Base-by-base conservation (phyloP, 1,140 invertebrate species). In the Aphaenogaster ashmeadi region DNA sequence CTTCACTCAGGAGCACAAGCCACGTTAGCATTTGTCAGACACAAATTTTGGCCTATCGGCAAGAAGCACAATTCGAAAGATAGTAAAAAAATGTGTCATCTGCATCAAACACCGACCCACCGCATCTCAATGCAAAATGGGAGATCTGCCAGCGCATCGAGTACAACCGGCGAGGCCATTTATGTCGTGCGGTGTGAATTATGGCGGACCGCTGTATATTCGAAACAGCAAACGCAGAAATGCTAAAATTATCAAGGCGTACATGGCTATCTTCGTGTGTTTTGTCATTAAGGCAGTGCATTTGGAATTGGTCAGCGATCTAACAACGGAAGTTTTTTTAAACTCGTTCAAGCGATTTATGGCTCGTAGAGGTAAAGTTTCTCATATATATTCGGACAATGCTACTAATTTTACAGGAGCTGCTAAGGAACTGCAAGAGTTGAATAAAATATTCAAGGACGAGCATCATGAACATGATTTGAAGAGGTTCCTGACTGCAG, bases 371-470 rank as follows among this genome's bases (percentile, higher is more conserved):
- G 81, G 47, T 15, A 50, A 54, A 0, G 27, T 11, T 52, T 33
- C 1, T 3, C 27, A 21, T 9, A 0, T 62, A 0, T 27, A 52
- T n/a, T 74, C 44, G 0, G 69, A 84, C 18, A 84, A 84, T 11
- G 67, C 15, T 2, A 72, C 80, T 2, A 72, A 83, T 11, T 86
- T 86, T 33, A 47, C 54, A 1, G 83, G 60, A 1, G 60, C 80
- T 44, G 5, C 5, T 44, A 8, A 44, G 2, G 54, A 83, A 18
- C 21, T 84, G 13, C 38, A 77, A 89, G 27, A 27, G 27, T 36
- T 21, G 27, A 27, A 27, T 27, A 27, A 27, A 27, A 27, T 21
- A 58, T 58, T 18, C 4, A 58, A 21, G 56, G 56, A 58, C 7
- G 5, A 58, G 21, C n/a, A 21, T 4, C 7, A 58, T 0, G 8